These are phyloP conservation scores for Forficula auricularia DNA, from an alignment of 1,140 invertebrate genomes.

Conservation along the genomic window DNA sequence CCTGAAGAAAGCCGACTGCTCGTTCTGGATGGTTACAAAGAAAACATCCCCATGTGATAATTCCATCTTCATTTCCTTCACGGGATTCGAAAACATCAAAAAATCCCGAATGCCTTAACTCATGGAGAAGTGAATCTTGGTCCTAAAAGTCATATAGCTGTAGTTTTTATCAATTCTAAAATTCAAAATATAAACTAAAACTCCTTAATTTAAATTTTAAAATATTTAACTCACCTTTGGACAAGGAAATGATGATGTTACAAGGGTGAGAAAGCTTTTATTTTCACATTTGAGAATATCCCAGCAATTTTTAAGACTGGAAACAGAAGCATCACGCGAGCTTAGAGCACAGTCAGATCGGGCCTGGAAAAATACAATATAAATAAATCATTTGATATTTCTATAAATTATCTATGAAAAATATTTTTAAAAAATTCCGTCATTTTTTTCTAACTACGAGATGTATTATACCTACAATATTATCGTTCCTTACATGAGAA, in stretches of 20 bases:
- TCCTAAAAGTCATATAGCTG: conserved; percentile 35
- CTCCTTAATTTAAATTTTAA: conserved; percentile 1
- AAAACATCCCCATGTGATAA: conserved; percentile 62
- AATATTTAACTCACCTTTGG: conserved; percentile 39
- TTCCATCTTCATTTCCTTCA: conserved; percentile 28
- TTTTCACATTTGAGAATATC: conserved; percentile 80
- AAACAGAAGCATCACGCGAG: conserved; percentile 64
- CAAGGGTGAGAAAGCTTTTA: conserved; percentile 72
- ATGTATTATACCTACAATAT: too few relatives aligned
- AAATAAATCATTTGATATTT: too few relatives aligned
- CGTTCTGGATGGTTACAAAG: conserved; percentile 81
- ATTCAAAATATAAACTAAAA: not conserved
- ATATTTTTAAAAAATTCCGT: too few relatives aligned
- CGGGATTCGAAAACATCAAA: conserved; percentile 79
- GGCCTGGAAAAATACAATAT: conserved; percentile 34
- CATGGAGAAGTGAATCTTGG: conserved; percentile 65
- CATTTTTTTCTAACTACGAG: too few relatives aligned
- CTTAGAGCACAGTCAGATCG: conserved; percentile 60
- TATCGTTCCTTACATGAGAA: too few relatives aligned
- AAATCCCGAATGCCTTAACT: conserved; percentile 69
- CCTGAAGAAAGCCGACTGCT: conserved; percentile 59
- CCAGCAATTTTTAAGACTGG: conserved; percentile 77
- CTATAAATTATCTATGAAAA: too few relatives aligned
- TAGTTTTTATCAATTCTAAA: not conserved
- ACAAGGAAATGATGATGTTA: conserved; percentile 81